Conservation (phyloP, 1,140 invertebrate species). For the Orius laevigatus region DNA sequence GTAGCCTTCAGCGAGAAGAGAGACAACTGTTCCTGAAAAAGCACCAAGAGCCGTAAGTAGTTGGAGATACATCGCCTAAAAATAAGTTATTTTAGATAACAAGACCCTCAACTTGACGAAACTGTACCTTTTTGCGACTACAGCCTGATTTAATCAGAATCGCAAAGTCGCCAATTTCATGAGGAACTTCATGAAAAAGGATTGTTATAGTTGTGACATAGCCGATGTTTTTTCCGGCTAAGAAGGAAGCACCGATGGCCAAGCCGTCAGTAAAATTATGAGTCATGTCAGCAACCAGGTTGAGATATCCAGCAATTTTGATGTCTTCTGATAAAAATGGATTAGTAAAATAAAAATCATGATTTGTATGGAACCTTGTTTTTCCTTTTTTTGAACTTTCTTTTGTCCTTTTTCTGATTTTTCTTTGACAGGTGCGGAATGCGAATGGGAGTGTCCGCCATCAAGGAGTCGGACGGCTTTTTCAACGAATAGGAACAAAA, state of each 20-base stretch:
- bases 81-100: constrained; percentile 10
- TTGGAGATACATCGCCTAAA: constrained; percentile 77
- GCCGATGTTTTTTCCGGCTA: constrained; percentile 67
- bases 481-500: constrained; percentile 80
- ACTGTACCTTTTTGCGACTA: constrained; percentile 56
- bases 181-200: constrained; percentile 89
- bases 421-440: constrained; percentile 23
- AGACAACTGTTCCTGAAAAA: constrained; percentile 72
- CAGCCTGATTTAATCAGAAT: constrained; percentile 90
- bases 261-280: constrained; percentile 96
- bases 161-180: constrained; percentile 97
- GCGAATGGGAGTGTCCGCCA: constrained; percentile 53
- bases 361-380: background rate
- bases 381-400: constrained; percentile 4
- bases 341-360: background rate
- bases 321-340: constrained; percentile 37
- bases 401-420: constrained; percentile 19
- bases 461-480: constrained; percentile 83
- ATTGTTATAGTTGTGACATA: constrained; percentile 85
- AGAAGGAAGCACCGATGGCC: constrained; percentile 91
- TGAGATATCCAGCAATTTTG: constrained; percentile 84
- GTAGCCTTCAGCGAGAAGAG: constrained; percentile 59
- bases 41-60: constrained; percentile 88
- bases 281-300: constrained; percentile 84
- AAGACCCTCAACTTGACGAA: background rate